Conservation (phyloP, 2,113 vertebrate genomes). For the Sturnus vulgaris region DNA sequence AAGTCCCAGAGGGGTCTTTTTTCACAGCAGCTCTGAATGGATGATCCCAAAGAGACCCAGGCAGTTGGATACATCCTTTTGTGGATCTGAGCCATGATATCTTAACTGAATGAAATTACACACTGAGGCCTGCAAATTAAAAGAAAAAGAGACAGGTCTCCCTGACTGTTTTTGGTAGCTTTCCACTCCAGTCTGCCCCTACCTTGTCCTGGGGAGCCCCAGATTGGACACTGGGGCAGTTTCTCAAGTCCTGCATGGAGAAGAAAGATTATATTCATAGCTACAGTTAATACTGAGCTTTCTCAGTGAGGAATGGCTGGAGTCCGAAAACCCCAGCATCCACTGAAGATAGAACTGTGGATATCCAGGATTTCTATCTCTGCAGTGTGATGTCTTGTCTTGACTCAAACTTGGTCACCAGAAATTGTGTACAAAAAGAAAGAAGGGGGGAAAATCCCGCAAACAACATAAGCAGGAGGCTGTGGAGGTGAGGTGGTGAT, state of each 20-base stretch:
- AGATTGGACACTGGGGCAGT: neutral
- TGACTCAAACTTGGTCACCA: neutral
- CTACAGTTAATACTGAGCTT: neutral
- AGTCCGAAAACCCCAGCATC: neutral
- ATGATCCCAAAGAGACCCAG: neutral
- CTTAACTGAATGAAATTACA: neutral
- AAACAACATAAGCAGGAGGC: neutral
- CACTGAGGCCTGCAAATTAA: neutral
- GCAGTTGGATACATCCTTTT: neutral
- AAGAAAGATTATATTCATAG: neutral
- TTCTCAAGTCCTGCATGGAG: neutral
- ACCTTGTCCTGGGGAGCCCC: neutral
- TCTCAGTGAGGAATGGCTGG: neutral
- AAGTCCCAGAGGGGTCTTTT: neutral
- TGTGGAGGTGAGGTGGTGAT: neutral
- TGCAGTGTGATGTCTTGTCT: neutral
- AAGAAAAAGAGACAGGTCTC: neutral
- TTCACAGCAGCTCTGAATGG: neutral
- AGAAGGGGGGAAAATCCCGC: neutral
- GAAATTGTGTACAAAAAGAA: neutral
- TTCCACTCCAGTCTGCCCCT: neutral
- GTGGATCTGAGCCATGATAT: neutral
- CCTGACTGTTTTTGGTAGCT: neutral
- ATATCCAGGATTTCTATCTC: neutral
- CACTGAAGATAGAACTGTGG: neutral